These are phyloP conservation scores for Nibea coibor DNA, from an alignment of 2,113 vertebrate genomes.

Conservation along the genomic window DNA sequence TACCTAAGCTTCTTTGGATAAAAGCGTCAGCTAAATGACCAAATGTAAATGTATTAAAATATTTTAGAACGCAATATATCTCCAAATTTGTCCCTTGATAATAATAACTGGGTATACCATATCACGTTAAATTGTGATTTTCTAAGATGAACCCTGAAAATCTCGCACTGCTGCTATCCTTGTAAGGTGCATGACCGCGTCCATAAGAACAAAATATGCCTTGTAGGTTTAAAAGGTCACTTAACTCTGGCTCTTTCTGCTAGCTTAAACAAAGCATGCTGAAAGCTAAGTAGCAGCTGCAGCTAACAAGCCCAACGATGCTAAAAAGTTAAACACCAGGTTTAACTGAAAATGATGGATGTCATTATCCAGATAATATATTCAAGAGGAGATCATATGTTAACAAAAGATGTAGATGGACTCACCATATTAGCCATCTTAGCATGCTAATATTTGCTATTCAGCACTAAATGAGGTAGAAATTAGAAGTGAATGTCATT, in stretches of 20 bases:
- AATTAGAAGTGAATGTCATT: not conserved
- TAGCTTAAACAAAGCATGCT: not conserved
- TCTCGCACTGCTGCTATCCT: too few species aligned
- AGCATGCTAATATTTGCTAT: not conserved
- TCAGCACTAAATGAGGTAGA: not conserved
- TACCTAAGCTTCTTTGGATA: too few species aligned
- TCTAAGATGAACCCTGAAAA: too few species aligned
- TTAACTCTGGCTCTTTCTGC: not conserved
- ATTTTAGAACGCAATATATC: too few species aligned
- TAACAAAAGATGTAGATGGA: not conserved
- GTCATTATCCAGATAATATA: constrained; percentile 4
- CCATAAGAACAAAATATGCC: not conserved
- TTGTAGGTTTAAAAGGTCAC: not conserved
- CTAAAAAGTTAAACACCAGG: not conserved
- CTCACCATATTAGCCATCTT: not conserved
- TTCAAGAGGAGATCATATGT: not conserved
- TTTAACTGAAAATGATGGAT: not conserved
- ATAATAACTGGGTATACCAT: too few species aligned
- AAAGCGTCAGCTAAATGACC: too few species aligned
- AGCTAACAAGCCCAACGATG: not conserved
- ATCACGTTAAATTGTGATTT: too few species aligned
- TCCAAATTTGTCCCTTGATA: too few species aligned
- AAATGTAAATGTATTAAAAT: too few species aligned
- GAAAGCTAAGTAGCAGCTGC: not conserved
- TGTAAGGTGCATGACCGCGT: not conserved